These are phyloP conservation scores for Nymphalis urticae DNA, from an alignment of 2,888 invertebrate species.

Conservation along the genomic window DNA sequence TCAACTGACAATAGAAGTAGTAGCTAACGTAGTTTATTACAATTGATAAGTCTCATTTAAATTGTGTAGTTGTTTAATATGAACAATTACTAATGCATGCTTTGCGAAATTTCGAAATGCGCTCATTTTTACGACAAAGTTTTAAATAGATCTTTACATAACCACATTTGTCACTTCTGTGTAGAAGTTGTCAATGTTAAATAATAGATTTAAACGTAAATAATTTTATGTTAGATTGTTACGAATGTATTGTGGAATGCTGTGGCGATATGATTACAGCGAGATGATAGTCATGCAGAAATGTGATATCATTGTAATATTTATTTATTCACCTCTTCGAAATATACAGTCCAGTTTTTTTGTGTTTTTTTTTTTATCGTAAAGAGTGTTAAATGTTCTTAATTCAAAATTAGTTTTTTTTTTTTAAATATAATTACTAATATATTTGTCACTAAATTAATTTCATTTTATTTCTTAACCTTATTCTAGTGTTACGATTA, in stretches of 20 bases:
- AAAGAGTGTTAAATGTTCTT: too few relatives aligned
- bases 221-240: constrained; percentile 30
- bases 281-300: background rate
- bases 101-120: constrained; percentile 16
- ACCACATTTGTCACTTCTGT: constrained; percentile 31
- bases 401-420: too few relatives aligned
- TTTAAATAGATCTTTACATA: constrained; percentile 40
- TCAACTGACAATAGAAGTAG: background rate
- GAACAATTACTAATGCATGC: background rate
- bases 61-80: background rate
- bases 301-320: background rate
- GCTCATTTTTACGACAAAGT: constrained; percentile 17
- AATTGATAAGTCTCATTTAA: too few relatives aligned
- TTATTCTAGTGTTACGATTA: too few relatives aligned
- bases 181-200: constrained; percentile 22
- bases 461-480: too few relatives aligned
- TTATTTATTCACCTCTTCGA: background rate
- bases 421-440: too few relatives aligned
- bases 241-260: constrained; percentile 10
- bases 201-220: constrained; percentile 32
- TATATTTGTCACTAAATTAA: too few relatives aligned
- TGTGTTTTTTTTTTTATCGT: too few relatives aligned
- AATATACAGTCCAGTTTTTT: background rate
- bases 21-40: background rate
- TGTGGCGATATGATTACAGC: constrained; percentile 3